A percentile compares a stretch with the other conserved stretches of the same genome.
Conservation (phyloP, 92 coral and sea anemone genomes). For the Bergia sp. region DNA sequence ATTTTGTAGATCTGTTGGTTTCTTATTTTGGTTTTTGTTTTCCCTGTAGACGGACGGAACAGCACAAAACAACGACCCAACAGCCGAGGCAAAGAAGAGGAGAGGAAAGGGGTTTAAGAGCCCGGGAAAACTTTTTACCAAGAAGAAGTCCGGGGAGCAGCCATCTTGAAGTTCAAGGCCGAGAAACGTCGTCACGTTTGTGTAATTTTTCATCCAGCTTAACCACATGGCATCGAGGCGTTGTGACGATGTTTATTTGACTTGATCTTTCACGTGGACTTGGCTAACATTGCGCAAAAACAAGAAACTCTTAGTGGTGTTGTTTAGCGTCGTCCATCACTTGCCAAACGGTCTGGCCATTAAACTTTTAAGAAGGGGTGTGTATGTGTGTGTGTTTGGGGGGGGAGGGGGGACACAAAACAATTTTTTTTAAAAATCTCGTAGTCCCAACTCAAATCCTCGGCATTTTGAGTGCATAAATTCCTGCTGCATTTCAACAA, state of each 20-base stretch:
- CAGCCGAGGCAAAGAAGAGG: conserved; percentile 48
- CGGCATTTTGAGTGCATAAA: not conserved
- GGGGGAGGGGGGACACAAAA: not conserved
- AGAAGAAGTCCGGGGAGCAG: conserved; percentile 61
- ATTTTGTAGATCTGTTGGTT: not conserved
- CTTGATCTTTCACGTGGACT: conserved; percentile 6
- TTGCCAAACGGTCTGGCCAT: not conserved
- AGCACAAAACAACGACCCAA: conserved; percentile 44
- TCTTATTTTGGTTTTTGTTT: not conserved
- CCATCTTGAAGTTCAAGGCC: conserved; percentile 41
- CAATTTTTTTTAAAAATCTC: not conserved
- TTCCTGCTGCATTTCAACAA: not conserved
- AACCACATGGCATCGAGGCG: not conserved
- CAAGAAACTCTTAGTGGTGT: not conserved
- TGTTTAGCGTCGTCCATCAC: not conserved
- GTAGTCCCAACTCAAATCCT: not conserved
- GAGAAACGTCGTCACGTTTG: not conserved
- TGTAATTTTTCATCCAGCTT: conserved; percentile 8
- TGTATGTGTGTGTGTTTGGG: not conserved
- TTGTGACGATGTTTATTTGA: not conserved
- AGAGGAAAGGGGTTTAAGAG: conserved; percentile 84
- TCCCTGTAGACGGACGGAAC: conserved; percentile 25
- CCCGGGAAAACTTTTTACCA: conserved; percentile 84
- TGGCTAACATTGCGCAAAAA: not conserved
- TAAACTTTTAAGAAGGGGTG: not conserved